Evolutionary conservation across 2,113 vertebrate genomes (phyloP).

Genomic region (Ictalurus punctatus): DNA sequence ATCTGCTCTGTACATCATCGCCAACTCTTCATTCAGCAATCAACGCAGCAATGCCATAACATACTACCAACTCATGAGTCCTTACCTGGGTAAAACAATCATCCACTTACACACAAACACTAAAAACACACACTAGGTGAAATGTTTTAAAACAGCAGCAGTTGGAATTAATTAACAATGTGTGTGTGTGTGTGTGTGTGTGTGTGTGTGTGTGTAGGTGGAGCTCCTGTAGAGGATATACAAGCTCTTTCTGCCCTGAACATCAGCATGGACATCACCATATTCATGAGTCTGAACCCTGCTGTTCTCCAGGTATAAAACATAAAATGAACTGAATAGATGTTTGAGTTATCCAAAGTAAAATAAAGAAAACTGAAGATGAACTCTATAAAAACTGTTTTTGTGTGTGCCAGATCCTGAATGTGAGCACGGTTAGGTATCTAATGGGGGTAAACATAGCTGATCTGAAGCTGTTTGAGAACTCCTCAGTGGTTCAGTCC

Average conservation of each 20-base stretch:
- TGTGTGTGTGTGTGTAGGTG: conserved; percentile 39
- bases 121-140: no score
- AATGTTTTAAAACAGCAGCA: no score
- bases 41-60: neutral
- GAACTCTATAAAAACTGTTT: neutral
- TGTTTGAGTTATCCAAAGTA: no score
- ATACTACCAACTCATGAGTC: conserved; percentile 65
- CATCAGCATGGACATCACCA: conserved; percentile 44
- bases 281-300: conserved; percentile 32
- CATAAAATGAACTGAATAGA: neutral
- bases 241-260: conserved; percentile 28
- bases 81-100: conserved; percentile 70
- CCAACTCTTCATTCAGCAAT: conserved; percentile 62
- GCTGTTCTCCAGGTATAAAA: conserved; percentile 35
- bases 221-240: conserved; percentile 45
- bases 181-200: no score
- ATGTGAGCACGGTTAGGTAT: conserved; percentile 26
- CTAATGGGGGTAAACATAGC: conserved; percentile 32
- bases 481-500: conserved; percentile 1
- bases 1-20: conserved; percentile 65
- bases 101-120: no score
- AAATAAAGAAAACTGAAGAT: no score
- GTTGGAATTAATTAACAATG: no score
- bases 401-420: conserved; percentile 9
- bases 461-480: conserved; percentile 48